phyloP scores from a whole-genome alignment of 1,140 invertebrate species.

The Drosophila micromelanica region DNA sequence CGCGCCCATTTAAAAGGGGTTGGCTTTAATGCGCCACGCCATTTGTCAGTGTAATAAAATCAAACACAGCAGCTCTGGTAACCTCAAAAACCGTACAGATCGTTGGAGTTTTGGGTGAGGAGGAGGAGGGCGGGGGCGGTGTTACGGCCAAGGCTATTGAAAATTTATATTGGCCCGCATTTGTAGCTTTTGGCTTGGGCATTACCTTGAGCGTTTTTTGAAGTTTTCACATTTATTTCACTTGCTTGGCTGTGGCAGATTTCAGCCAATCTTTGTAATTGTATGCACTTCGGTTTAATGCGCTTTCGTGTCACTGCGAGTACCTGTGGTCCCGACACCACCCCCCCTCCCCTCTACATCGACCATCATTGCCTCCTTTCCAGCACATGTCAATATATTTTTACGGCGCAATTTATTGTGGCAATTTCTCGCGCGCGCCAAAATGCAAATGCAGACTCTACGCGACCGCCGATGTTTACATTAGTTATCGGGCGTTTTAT shows the following conservation, averaged over 20 bases:
- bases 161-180: slow-evolving; percentile 79
- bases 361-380: neutral
- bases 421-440: slow-evolving; percentile 71
- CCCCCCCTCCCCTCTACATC: neutral
- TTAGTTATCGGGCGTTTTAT: slow-evolving; percentile 78
- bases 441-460: slow-evolving; percentile 77
- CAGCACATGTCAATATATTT: slow-evolving; percentile 65
- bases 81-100: slow-evolving; percentile 51
- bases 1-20: slow-evolving; percentile 53
- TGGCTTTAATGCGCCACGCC: slow-evolving; percentile 79
- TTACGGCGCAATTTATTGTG: slow-evolving; percentile 76
- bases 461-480: slow-evolving; percentile 71
- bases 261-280: slow-evolving; percentile 77
- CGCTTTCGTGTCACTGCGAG: slow-evolving; percentile 69
- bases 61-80: slow-evolving; percentile 68
- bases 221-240: slow-evolving; percentile 82
- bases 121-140: no score
- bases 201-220: slow-evolving; percentile 79
- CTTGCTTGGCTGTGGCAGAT: slow-evolving; percentile 53
- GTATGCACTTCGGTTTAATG: slow-evolving; percentile 77
- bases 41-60: slow-evolving; percentile 84
- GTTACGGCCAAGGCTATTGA: slow-evolving; percentile 51
- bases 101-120: slow-evolving; percentile 3
- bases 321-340: neutral
- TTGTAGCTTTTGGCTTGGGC: slow-evolving; percentile 65